Evolutionary conservation across 2,113 vertebrate genomes (phyloP), one percentile per base, ranked within the genome.

Genomic region (Genyomyrus donnyi): DNA sequence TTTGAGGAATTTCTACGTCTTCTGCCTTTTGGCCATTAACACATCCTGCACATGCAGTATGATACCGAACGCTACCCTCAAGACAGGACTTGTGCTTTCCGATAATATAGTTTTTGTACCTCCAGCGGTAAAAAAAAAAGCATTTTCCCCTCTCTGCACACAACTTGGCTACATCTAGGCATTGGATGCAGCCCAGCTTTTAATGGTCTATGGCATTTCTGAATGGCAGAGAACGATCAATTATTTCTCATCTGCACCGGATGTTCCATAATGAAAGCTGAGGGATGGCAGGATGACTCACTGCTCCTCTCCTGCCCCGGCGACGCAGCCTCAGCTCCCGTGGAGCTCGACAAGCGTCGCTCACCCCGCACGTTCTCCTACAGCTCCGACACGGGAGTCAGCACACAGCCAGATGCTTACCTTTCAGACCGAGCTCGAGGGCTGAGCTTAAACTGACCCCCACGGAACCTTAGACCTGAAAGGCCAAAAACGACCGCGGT

Each of bases 181-280:
- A 93, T 91, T 93, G 92, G 50, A 85, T 6, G 90, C 91, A 89
- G 92, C 91, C 91, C 91, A 90, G 93, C 93, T 90, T 92, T 91
- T 93, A 92, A 93, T 93, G 90, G 94, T 93, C 92, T 91, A 88
- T 93, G 94, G 93, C 93, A 93, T 93, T 94, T 95, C 92, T 95
- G 94, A 95, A 95, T 94, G 93, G 93, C 90, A 89, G 88, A 87
- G 86, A 90, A 90, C 90, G 92, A 95, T 95, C 94, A 96, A 94
- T 95, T 92, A 88, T 90, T 52, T 48, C 35, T 80, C 92, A 92
- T 93, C 91, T 90, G 89, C 92, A 94, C 93, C 91, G 92, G 91
- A 94, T 94, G 94, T 93, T 94, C 91, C 35, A 93, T 95, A 95
- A 94, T 94, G 95, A 95, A 94, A 93, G 92, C 91, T 93, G 92